Percentiles rank a stretch among this genome's conserved stretches.
Evolutionary conservation across 2,113 vertebrate genomes (phyloP).

Genomic region (Zapornia atra): DNA sequence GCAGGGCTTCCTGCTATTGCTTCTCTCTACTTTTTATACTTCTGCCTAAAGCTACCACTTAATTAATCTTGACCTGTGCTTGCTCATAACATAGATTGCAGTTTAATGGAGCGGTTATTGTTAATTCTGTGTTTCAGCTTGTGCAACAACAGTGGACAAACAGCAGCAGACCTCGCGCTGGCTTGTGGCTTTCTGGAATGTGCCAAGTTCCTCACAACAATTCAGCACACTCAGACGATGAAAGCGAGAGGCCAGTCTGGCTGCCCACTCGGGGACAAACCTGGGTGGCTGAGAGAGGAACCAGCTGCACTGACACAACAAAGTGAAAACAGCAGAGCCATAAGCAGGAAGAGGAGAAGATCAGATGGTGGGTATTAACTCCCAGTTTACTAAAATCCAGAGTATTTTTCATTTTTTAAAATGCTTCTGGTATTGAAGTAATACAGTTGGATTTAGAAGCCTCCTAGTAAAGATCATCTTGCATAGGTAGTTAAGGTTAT

Average conservation of each 20-base stretch:
- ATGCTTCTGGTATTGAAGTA: not conserved
- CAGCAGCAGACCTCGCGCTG: slow-evolving; percentile 80
- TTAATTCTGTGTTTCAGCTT: slow-evolving; percentile 64
- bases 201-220: slow-evolving; percentile 75
- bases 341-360: slow-evolving; percentile 72
- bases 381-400: not conserved
- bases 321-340: not conserved
- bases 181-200: slow-evolving; percentile 78
- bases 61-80: not conserved
- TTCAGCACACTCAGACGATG: slow-evolving; percentile 62
- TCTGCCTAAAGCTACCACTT: not conserved
- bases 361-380: slow-evolving; percentile 23
- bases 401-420: not conserved
- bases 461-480: not conserved
- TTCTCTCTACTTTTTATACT: not conserved
- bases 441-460: not conserved
- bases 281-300: not conserved
- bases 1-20: not conserved
- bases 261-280: not conserved
- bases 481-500: not conserved
- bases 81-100: not conserved
- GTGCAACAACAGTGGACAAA: slow-evolving; percentile 80
- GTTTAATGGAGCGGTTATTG: not conserved
- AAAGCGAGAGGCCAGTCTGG: not conserved
- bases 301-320: slow-evolving; percentile 55